These are phyloP conservation scores for Drosophila ustulata DNA, from an alignment of 2,888 invertebrate genomes.

Conservation along the genomic window DNA sequence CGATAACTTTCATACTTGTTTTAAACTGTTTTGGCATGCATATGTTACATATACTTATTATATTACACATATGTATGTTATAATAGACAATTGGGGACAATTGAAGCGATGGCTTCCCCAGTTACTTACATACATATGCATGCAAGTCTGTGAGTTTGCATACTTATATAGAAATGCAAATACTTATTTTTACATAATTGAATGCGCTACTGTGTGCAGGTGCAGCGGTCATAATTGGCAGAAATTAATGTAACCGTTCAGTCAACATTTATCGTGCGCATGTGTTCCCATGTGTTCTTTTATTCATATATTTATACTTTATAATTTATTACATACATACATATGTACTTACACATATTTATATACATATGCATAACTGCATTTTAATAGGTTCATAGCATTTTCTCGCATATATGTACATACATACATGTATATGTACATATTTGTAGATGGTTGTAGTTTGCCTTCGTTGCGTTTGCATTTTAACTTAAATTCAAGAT, in stretches of 20 bases:
- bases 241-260: conserved; percentile 74
- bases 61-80: too few species aligned
- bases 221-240: conserved; percentile 70
- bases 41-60: too few species aligned
- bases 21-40: too few species aligned
- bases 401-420: conserved; percentile 10
- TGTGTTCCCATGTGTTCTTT: conserved; percentile 15
- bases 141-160: background rate
- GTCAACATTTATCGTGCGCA: conserved; percentile 71
- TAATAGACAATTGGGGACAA: too few species aligned
- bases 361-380: background rate
- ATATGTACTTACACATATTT: conserved; percentile 13
- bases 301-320: conserved; percentile 32
- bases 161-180: conserved; percentile 1
- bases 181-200: conserved; percentile 18
- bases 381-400: background rate
- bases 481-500: conserved; percentile 79
- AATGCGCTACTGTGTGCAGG: conserved; percentile 24
- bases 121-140: conserved; percentile 1
- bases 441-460: conserved; percentile 64
- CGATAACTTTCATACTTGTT: too few species aligned
- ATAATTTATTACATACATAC: conserved; percentile 19
- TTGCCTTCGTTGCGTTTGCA: conserved; percentile 58
- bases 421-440: conserved; percentile 40
- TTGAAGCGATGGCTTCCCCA: too few species aligned